Evolutionary conservation across 2,113 vertebrate genomes (phyloP).

Genomic region (Trinectes maculatus): DNA sequence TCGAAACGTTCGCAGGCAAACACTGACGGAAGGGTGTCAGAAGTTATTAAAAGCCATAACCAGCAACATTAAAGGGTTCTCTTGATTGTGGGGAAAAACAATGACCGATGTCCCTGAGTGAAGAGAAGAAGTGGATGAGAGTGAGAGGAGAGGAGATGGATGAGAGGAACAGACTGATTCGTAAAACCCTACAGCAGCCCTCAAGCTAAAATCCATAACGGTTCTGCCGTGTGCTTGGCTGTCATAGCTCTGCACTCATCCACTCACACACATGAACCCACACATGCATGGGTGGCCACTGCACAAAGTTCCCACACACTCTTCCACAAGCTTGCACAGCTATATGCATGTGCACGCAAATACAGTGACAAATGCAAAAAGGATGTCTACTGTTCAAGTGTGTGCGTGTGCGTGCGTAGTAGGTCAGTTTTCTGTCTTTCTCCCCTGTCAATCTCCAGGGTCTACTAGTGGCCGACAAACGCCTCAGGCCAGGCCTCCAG

Average conservation of each 20-base stretch:
- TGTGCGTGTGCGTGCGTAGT: constrained; percentile 4
- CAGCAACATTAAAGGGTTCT: constrained; percentile 48
- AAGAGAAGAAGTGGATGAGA: constrained; percentile 42
- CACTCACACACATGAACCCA: constrained; percentile 17
- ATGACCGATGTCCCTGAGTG: constrained; percentile 45
- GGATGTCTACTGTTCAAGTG: neutral
- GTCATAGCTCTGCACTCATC: constrained; percentile 61
- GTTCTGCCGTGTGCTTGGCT: constrained; percentile 56
- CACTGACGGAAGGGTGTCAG: constrained; percentile 25
- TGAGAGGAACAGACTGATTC: constrained; percentile 72
- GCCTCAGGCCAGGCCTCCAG: constrained; percentile 66
- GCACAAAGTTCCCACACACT: neutral
- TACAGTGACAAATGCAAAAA: neutral
- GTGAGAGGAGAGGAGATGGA: constrained; percentile 43
- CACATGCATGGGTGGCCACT: neutral
- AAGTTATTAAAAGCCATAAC: constrained; percentile 43
- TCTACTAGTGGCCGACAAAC: constrained; percentile 41
- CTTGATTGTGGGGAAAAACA: constrained; percentile 54
- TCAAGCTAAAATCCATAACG: constrained; percentile 77
- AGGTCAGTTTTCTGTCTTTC: constrained; percentile 40
- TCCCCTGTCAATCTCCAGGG: constrained; percentile 5
- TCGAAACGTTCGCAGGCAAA: constrained; percentile 57
- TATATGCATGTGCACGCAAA: neutral
- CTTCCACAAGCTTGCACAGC: neutral
- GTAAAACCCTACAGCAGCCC: constrained; percentile 74